phyloP scores from a whole-genome alignment of 2,113 vertebrate species.

The Hippopotamus amphibius region DNA sequence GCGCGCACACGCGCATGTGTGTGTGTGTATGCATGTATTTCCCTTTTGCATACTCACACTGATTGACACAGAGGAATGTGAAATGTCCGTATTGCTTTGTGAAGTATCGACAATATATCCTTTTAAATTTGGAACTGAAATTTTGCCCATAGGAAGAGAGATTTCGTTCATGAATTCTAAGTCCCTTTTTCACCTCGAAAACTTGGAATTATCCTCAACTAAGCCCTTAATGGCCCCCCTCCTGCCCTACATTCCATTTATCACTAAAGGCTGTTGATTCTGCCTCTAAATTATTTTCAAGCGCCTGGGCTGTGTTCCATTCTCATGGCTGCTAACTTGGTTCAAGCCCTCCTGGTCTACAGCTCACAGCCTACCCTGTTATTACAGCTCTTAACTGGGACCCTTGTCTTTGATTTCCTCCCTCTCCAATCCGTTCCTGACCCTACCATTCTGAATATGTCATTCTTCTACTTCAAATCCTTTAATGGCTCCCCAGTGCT shows the following conservation, averaged over 20 bases:
- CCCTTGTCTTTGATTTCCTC: neutral
- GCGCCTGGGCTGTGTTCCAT: neutral
- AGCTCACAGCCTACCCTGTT: neutral
- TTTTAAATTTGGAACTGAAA: constrained; percentile 47
- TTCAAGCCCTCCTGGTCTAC: neutral
- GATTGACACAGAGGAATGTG: constrained; percentile 25
- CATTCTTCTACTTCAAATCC: neutral
- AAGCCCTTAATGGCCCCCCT: neutral
- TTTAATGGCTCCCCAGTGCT: neutral
- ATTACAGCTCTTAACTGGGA: neutral
- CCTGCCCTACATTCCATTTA: neutral
- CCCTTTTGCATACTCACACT: neutral
- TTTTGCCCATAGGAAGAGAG: constrained; percentile 25
- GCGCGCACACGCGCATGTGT: neutral
- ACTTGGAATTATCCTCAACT: neutral
- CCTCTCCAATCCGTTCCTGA: neutral
- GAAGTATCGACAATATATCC: neutral
- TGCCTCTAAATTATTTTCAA: neutral
- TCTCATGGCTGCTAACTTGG: neutral
- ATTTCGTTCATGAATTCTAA: constrained; percentile 52
- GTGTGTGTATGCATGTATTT: neutral
- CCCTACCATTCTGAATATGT: neutral
- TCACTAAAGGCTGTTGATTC: neutral
- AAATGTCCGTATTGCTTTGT: neutral
- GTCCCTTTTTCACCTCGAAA: constrained; percentile 20